Conservation (phyloP, 35 echinoderm and acorn worm genomes). For the Heliocidaris erythrogramma region DNA sequence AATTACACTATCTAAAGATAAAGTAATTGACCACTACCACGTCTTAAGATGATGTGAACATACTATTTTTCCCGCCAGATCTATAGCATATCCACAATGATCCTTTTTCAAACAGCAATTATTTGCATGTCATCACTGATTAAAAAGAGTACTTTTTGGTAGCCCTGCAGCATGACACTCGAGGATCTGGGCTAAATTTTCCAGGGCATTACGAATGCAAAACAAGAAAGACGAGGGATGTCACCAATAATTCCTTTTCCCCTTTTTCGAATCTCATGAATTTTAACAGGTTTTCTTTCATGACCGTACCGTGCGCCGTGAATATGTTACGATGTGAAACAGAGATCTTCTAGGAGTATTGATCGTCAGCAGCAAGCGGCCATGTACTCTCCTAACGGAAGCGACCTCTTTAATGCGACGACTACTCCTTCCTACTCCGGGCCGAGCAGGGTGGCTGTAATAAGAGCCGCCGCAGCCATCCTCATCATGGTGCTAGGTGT, state of each 20-base stretch:
- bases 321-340: background rate
- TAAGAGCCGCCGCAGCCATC: conserved; percentile 11
- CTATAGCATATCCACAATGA: background rate
- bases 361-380: background rate
- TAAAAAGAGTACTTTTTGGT: background rate
- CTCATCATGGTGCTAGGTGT: conserved; percentile 35
- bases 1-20: too few relatives aligned
- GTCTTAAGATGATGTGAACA: background rate
- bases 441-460: conserved; percentile 6
- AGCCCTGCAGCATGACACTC: background rate
- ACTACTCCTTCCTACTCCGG: background rate
- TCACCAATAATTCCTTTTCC: background rate
- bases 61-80: background rate
- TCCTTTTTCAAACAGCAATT: background rate
- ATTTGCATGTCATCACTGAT: background rate
- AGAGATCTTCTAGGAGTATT: background rate
- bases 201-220: too few relatives aligned
- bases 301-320: background rate
- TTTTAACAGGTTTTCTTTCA: background rate
- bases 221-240: too few relatives aligned
- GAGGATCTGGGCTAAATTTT: background rate
- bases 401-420: conserved; percentile 1
- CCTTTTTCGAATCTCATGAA: background rate
- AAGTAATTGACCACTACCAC: background rate
- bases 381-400: background rate